Evolutionary conservation across 2,797 vertebrate genomes (phyloP), one percentile per base, ranked within the genome.

Genomic region (Alectoris magna): DNA sequence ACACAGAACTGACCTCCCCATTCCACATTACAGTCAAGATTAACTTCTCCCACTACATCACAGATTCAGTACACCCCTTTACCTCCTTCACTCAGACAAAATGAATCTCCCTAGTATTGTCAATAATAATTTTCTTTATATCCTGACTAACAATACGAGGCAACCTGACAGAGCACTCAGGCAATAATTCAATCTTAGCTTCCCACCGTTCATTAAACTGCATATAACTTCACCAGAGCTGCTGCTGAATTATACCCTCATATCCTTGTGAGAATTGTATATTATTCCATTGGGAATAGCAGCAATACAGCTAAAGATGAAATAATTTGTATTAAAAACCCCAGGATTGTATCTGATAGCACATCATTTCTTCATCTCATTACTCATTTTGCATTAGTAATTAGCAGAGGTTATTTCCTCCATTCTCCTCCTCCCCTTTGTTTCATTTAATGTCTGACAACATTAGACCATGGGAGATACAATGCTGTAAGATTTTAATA

Each of bases 71-170:
- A 94, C 84, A 90, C 79, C 80, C 75, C 67, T 95, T 87, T 87
- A 43, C 94, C 91, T 96, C 73, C 79, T 94, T 95, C 87, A 68
- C 70, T 95, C 89, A 93, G 60, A 92, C 84, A 95, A 93, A 96
- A 96, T 93, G 71, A 96, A 95, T 95, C 90, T 96, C 91, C 79
- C 95, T 95, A 95, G 90, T 58, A 95, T 66, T 95, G 94, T 96
- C 95, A 96, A 96, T 96, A 96, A 95, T 91, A 87, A 95, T 97
- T 94, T 93, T 95, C 96, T 94, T 95, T 96, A 93, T 96, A 96
- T 91, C 74, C 63, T 70, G 78, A 71, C 74, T 92, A 94, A 92
- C 93, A 96, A 91, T 91, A 92, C 79, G 87, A 94, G 92, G 87
- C 95, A 96, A 93, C 90, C 88, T 93, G 93, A 96, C 94, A 84